Base-by-base conservation (phyloP, 1,140 invertebrate genomes). In the Anadara kagoshimensis region DNA sequence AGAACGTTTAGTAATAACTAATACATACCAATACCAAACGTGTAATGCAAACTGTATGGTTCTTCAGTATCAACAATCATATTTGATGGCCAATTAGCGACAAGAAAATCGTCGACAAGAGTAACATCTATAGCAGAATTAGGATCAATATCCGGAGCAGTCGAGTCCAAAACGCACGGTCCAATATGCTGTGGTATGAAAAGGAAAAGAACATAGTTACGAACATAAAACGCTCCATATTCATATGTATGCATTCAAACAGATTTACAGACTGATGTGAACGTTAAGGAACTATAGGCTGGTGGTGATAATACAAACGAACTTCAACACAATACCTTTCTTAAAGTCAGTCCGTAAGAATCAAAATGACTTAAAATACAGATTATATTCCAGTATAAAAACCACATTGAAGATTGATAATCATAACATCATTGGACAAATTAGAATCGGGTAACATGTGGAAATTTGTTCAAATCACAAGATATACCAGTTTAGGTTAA, bases 51-150 rank as follows among this genome's bases (percentile, higher is more conserved):
- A 24, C 64, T 44, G 66, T 54, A 70, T 2, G 62, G 51, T 44
- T 75, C 73, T 54, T 75, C 67, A 58, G 67, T 49, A 56, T 75
- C 73, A 12, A 43, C 22, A 22, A 75, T 61, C 53, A 45, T 54
- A 51, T 61, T 54, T 7, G 24, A 18, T 22, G 54, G 11, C 73
- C 73, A 75, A 20, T 62, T 49, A 8, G 73, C 63, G 5, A 70
- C 56, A 29, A 75, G n/a, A 61, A 45, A 36, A 16, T 67, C 61
- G 47, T 45, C 45, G 4, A 29, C 22, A 5, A 75, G 24, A 18
- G 53, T 57, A 26, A 66, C 24, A 44, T 67, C 11, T 20, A 75
- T 43, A 24, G 67, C 24, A 2, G 29, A 36, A 53, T 24, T 64
- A 53, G 63, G 63, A 36, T 54, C 47, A 61, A 75, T 66, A 29